Conservation (phyloP, 2,113 vertebrate genomes). For the Paramisgurnus dabryanus region DNA sequence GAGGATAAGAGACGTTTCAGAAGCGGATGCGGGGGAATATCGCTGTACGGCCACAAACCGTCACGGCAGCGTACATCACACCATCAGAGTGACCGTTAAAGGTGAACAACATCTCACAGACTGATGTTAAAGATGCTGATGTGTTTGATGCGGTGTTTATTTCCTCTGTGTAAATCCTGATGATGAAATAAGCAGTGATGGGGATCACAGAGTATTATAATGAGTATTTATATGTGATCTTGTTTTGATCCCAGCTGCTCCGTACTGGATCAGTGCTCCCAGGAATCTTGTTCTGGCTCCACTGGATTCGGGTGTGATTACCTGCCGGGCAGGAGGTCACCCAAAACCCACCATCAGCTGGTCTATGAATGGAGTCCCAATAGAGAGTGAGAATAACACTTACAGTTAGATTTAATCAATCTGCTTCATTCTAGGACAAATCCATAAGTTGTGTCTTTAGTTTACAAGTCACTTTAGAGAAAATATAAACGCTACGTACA, state of each 20-base stretch:
- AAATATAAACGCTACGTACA: too few relatives aligned
- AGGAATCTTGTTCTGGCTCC: slow-evolving; percentile 91
- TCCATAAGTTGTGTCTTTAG: too few relatives aligned
- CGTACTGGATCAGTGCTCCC: slow-evolving; percentile 91
- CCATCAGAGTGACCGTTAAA: slow-evolving; percentile 88
- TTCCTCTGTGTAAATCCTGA: too few relatives aligned
- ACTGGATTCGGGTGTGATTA: slow-evolving; percentile 83
- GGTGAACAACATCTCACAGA: slow-evolving; percentile 68
- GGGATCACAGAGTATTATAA: neutral
- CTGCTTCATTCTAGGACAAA: too few relatives aligned
- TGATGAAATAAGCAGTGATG: too few relatives aligned
- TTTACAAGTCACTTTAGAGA: too few relatives aligned
- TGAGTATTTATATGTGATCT: neutral
- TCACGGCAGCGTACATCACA: slow-evolving; percentile 80
- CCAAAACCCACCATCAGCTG: slow-evolving; percentile 89
- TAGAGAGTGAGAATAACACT: slow-evolving; percentile 81
- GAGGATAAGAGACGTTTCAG: slow-evolving; percentile 84
- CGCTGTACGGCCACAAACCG: slow-evolving; percentile 86
- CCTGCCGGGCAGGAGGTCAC: slow-evolving; percentile 89
- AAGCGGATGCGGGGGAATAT: slow-evolving; percentile 90
- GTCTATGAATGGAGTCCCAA: slow-evolving; percentile 86
- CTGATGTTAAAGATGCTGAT: too few relatives aligned
- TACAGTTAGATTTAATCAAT: too few relatives aligned
- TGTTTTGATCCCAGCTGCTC: slow-evolving; percentile 81
- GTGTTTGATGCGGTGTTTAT: too few relatives aligned